A percentile compares a stretch with the other conserved stretches of the same genome.
phyloP scores from a whole-genome alignment of 1,140 invertebrate species.

The Heliconius hermathena region DNA sequence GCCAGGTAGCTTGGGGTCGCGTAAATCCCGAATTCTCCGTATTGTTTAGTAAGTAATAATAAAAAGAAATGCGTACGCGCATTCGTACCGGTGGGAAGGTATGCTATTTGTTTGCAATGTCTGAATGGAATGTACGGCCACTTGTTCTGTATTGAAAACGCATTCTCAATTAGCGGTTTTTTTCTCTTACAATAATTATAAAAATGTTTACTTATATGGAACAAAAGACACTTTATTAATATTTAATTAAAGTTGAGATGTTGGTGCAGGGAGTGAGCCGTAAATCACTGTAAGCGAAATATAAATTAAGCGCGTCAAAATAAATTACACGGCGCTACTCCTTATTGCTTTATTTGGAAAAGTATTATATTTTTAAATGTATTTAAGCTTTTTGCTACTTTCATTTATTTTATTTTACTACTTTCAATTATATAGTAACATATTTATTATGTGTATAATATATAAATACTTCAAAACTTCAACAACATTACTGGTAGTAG shows the following conservation, averaged over 20 bases:
- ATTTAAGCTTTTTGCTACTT: neutral
- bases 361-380: neutral
- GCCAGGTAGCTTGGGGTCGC: constrained; percentile 66
- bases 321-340: neutral
- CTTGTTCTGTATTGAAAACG: constrained; percentile 11
- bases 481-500: too few species aligned
- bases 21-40: constrained; percentile 59
- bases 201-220: neutral
- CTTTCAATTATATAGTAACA: neutral
- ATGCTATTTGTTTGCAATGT: constrained; percentile 35
- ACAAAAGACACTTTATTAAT: constrained; percentile 5
- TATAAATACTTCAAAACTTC: neutral
- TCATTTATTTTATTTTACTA: neutral
- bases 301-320: constrained; percentile 2
- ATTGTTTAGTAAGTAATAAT: constrained; percentile 52
- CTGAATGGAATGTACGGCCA: constrained; percentile 17
- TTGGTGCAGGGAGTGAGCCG: neutral
- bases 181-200: neutral
- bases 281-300: constrained; percentile 1
- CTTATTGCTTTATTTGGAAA: constrained; percentile 2
- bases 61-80: constrained; percentile 43
- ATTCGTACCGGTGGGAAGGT: constrained; percentile 28
- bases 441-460: too few species aligned
- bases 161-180: neutral
- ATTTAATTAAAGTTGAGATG: constrained; percentile 8